Evolutionary conservation across 2,113 vertebrate species (phyloP).

Genomic region (Gavia stellata): DNA sequence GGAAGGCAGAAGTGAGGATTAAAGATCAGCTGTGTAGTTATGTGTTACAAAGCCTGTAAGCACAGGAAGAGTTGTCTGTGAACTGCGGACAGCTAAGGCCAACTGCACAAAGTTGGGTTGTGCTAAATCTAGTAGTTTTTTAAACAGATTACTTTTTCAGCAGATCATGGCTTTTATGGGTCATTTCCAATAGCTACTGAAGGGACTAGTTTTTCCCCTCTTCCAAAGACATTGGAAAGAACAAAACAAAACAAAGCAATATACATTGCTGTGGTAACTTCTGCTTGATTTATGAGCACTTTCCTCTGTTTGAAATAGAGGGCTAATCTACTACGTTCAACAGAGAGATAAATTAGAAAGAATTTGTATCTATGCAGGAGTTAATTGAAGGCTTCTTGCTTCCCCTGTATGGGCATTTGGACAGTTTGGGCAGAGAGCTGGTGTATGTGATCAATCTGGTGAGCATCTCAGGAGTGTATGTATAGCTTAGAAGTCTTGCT

Average conservation of each 20-base stretch:
- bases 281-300: background rate
- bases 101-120: background rate
- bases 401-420: background rate
- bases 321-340: background rate
- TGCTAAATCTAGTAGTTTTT: background rate
- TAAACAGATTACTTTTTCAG: background rate
- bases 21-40: background rate
- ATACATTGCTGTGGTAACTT: background rate
- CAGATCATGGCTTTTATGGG: background rate
- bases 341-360: background rate
- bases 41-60: background rate
- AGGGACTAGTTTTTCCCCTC: background rate
- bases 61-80: background rate
- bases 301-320: background rate
- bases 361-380: background rate
- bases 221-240: background rate
- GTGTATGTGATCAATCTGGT: background rate
- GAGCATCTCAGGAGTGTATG: background rate
- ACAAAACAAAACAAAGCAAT: background rate
- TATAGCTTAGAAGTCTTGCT: background rate
- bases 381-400: background rate
- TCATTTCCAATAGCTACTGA: background rate
- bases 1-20: background rate
- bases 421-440: background rate
- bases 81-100: background rate